Base-by-base conservation (phyloP, 2,797 vertebrate species). In the Halcyon leucocephala region DNA sequence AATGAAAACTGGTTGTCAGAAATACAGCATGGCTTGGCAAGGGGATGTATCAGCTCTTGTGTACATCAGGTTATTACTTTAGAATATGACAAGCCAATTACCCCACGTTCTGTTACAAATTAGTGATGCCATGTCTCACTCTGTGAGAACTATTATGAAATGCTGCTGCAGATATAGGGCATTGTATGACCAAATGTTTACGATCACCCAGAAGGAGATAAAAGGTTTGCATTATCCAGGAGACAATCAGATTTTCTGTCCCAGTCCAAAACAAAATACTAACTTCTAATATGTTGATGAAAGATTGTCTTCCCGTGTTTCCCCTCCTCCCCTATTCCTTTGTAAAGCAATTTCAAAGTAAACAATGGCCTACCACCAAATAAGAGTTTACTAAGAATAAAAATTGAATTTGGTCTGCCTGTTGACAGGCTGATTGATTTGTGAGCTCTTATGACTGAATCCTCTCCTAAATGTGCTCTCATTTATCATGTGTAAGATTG, bases 401-500 rank as follows among this genome's bases (percentile, higher is more conserved):
- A 99, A 99, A 99, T 99, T 98, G 98, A 99, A 99, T 99, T 99
- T 99, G 96, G 98, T 98, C 98, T 98, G 98, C 98, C 98, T 98
- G 99, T 98, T 99, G 99, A 99, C 99, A 99, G 98, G 98, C 99
- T 99, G 99, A 99, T 99, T 99, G 99, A 99, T 99, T 99, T 98
- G 99, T 98, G 98, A 99, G 99, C 98, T 97, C 98, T 99, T 98
- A 98, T 99, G 99, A 99, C 99, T 98, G 98, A 99, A 98, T 98
- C 98, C 97, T 99, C 98, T 98, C 98, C 98, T 98, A 98, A 98
- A 98, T 98, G 97, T 98, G 96, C 97, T 98, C 99, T 99, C 99
- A 99, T 99, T 99, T 99, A 99, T 99, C 99, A 99, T 98, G 98
- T 98, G 98, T 97, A 96, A 99, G 99, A 99, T 99, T 99, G 98